These are phyloP conservation scores for Acronicta leporina DNA, from an alignment of 2,888 invertebrate genomes.

Conservation along the genomic window DNA sequence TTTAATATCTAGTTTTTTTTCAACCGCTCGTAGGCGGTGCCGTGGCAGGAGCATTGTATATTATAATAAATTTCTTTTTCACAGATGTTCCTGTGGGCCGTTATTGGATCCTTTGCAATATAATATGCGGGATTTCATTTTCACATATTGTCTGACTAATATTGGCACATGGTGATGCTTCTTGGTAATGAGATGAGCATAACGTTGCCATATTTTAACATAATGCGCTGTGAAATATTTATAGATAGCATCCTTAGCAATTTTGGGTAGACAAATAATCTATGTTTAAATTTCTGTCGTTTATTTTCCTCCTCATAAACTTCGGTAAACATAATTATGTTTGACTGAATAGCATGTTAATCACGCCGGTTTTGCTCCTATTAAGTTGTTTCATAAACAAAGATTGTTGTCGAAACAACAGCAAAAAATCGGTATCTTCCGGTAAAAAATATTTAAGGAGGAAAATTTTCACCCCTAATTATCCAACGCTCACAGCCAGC, in stretches of 20 bases:
- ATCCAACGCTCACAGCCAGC: conserved; percentile 28
- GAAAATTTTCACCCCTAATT: conserved; percentile 34
- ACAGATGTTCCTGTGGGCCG: conserved; percentile 77
- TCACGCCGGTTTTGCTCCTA: conserved; percentile 21
- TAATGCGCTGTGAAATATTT: conserved; percentile 16
- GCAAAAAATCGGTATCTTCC: conserved; percentile 4
- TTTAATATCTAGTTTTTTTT: too few species aligned
- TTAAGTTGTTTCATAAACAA: conserved; percentile 31
- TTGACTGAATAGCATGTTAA: conserved; percentile 33
- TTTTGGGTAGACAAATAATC: background rate
- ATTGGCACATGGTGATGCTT: conserved; percentile 55
- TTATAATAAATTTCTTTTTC: conserved; percentile 78
- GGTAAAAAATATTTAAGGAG: conserved; percentile 9
- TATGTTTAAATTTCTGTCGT: conserved; percentile 1
- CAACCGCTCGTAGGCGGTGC: conserved; percentile 31
- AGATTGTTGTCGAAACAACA: conserved; percentile 25
- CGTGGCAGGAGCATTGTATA: conserved; percentile 34
- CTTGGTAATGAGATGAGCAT: conserved; percentile 48
- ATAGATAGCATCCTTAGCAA: conserved; percentile 1
- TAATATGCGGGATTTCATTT: conserved; percentile 81
- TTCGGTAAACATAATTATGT: conserved; percentile 26
- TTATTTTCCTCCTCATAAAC: conserved; percentile 13
- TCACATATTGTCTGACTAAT: conserved; percentile 74
- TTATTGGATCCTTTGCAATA: conserved; percentile 83
- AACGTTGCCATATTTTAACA: conserved; percentile 18